phyloP scores from a whole-genome alignment of 92 coral and sea anemone genomes.

The Anthopleura xanthogrammica region DNA sequence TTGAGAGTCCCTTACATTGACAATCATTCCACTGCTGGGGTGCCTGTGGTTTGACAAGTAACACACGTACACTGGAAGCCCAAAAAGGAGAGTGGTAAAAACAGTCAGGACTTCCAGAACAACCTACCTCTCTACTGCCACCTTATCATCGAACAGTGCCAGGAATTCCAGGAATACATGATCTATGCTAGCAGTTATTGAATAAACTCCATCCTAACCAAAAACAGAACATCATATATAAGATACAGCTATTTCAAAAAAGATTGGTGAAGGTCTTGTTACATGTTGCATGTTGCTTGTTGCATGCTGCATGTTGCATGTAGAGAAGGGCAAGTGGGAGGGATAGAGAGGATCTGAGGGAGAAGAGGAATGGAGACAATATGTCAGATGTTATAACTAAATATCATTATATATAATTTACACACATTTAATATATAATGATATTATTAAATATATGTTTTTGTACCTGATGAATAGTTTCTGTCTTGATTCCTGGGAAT shows the following conservation, averaged over 20 bases:
- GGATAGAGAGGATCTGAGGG: too few species aligned
- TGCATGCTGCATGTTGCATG: too few species aligned
- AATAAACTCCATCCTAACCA: slow-evolving; percentile 41
- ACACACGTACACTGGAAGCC: background rate
- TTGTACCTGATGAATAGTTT: slow-evolving; percentile 29
- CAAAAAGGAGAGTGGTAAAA: background rate
- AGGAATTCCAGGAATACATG: slow-evolving; percentile 54
- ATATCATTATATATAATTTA: too few species aligned
- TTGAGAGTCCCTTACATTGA: too few species aligned
- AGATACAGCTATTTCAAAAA: background rate
- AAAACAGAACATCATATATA: background rate
- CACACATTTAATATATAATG: too few species aligned
- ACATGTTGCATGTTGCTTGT: background rate
- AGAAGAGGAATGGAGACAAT: too few species aligned
- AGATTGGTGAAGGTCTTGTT: background rate
- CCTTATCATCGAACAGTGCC: slow-evolving; percentile 38
- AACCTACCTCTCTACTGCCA: slow-evolving; percentile 58
- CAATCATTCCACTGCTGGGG: too few species aligned
- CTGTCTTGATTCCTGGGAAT: slow-evolving; percentile 66
- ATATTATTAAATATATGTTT: too few species aligned
- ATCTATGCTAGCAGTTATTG: slow-evolving; percentile 47
- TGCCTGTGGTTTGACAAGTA: too few species aligned
- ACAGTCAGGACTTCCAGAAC: too few species aligned
- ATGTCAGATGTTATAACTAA: too few species aligned
- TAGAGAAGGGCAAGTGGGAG: too few species aligned